A percentile compares a stretch with the other conserved stretches of the same genome.
These are phyloP conservation scores for Tapirus indicus DNA, from an alignment of 2,797 vertebrate genomes.

Conservation along the genomic window DNA sequence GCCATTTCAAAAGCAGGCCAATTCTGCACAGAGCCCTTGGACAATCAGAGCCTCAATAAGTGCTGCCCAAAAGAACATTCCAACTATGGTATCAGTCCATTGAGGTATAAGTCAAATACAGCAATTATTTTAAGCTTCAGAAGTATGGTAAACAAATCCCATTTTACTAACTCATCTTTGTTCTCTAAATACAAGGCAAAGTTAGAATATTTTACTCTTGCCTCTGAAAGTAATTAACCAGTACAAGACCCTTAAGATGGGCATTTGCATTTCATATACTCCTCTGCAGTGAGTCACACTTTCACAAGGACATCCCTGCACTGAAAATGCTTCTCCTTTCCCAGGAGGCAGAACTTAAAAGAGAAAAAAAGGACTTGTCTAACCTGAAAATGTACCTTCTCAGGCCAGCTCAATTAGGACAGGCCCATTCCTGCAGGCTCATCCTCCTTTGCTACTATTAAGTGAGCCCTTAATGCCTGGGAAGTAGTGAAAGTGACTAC, in stretches of 20 bases:
- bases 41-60: not conserved
- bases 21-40: not conserved
- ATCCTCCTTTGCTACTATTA: conserved; percentile 71
- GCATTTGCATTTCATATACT: conserved; percentile 79
- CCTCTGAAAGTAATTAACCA: conserved; percentile 83
- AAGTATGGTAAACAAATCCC: conserved; percentile 37
- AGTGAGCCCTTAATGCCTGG: conserved; percentile 67
- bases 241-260: conserved; percentile 75
- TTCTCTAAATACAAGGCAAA: conserved; percentile 59
- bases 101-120: not conserved
- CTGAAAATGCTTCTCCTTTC: conserved; percentile 69
- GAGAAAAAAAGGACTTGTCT: conserved; percentile 69
- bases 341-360: conserved; percentile 75
- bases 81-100: not conserved
- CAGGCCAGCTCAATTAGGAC: conserved; percentile 81
- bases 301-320: conserved; percentile 67
- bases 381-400: conserved; percentile 82
- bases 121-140: conserved; percentile 19
- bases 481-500: conserved; percentile 41
- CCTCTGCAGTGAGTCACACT: conserved; percentile 74
- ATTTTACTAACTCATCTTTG: conserved; percentile 51
- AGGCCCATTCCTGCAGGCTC: conserved; percentile 82
- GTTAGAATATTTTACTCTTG: conserved; percentile 71
- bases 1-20: not conserved
- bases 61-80: not conserved